Evolutionary conservation across 64 coral and sea anemone genomes (phyloP).

Genomic region (Acropora tenuis): DNA sequence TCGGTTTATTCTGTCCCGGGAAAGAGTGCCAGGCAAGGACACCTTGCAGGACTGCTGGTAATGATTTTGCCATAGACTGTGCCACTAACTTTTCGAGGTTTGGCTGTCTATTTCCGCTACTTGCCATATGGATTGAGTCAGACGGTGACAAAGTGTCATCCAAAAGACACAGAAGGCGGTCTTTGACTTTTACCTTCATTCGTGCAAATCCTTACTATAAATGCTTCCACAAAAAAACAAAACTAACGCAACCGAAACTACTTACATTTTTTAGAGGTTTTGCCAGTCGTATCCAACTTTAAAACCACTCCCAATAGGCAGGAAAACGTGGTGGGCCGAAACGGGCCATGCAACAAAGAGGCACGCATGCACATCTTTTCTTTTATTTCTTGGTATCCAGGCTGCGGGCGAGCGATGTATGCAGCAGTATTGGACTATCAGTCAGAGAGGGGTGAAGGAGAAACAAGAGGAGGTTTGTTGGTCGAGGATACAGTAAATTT

Average conservation of each 20-base stretch:
- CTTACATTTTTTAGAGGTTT: neutral
- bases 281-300: neutral
- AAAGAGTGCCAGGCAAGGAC: neutral
- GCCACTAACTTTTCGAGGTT: neutral
- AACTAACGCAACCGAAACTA: neutral
- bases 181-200: neutral
- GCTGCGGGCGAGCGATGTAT: neutral
- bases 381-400: neutral
- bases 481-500: no score
- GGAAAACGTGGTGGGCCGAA: no score
- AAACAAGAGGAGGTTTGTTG: no score
- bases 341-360: no score
- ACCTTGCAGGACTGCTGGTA: neutral
- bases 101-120: neutral
- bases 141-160: neutral
- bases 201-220: neutral
- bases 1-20: neutral
- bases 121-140: neutral
- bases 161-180: slow-evolving; percentile 3
- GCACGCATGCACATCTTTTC: no score
- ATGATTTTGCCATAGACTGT: neutral
- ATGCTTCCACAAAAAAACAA: neutral
- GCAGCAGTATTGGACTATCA: neutral
- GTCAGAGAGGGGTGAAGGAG: neutral
- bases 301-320: neutral